Base-by-base conservation (phyloP, 2,888 invertebrate genomes). In the Yponomeuta cagnagella region DNA sequence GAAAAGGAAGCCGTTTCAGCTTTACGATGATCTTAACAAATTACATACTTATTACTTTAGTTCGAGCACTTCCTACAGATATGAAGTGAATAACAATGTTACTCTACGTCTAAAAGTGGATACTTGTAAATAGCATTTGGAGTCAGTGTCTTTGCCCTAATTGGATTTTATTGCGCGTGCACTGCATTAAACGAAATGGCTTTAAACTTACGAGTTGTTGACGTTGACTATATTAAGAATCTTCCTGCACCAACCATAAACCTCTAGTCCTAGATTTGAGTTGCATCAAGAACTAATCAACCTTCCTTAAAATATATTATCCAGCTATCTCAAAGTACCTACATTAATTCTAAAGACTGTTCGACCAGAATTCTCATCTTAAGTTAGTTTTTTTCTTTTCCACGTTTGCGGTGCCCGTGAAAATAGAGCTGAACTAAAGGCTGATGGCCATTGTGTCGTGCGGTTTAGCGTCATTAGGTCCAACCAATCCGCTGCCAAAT, bases 401-500 rank as follows among this genome's bases (percentile, higher is more conserved):
- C 52, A 58, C 15, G 15, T 58, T 58, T 58, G 52, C 8, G 15
- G 52, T 58, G 15, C 15, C 2, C 15, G 52, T 15, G 1, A 58
- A 58, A 58, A 58, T 58, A 58, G 52, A 58, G 52, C 52, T 58
- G 52, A 58, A 15, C 52, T 58, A 58, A 58, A 58, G 52, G 52
- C 43, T 43, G 15, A 15, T 58, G 15, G 52, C 12, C 52, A 58
- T 58, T 58, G 52, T 58, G 52, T 15, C 52, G 52, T 15, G 52
- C 15, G 52, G 52, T 15, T 58, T 58, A 15, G 52, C 52, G 15
- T 58, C 52, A 58, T 58, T 58, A 58, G 12, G 15, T 58, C 52
- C 52, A 58, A 15, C 52, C 52, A 58, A 15, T 58, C 15, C 52
- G 52, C 2, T 58, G 15, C 15, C 15, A 58, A 58, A 58, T 58